These are phyloP conservation scores for Pseudomugil gertrudae DNA, from an alignment of 2,797 vertebrate species.

Conservation along the genomic window DNA sequence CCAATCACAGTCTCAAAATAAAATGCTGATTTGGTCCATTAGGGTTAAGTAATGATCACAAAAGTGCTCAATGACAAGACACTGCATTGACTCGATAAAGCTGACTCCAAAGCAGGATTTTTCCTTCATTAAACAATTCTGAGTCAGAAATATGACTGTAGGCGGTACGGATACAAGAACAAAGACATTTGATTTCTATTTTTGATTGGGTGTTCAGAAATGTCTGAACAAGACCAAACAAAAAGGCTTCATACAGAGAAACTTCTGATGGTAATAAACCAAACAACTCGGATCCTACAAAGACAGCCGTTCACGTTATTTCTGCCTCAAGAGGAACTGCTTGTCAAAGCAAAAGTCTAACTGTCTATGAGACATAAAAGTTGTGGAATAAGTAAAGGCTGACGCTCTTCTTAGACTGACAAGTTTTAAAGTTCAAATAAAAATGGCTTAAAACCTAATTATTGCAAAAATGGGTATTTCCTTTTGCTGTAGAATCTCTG, in stretches of 20 bases:
- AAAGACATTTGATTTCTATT: not conserved
- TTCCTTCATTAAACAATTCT: slow-evolving; percentile 12
- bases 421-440: not conserved
- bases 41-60: slow-evolving; percentile 34
- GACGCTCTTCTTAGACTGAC: not conserved
- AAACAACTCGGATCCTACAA: no score
- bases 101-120: slow-evolving; percentile 13
- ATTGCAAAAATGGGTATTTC: slow-evolving; percentile 47
- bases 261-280: no score
- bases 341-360: not conserved
- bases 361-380: not conserved
- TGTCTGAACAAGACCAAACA: not conserved
- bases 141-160: not conserved
- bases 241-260: no score
- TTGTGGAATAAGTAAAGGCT: not conserved
- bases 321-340: not conserved
- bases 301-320: not conserved
- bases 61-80: slow-evolving; percentile 29
- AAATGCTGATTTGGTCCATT: slow-evolving; percentile 71
- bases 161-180: not conserved
- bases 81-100: slow-evolving; percentile 4
- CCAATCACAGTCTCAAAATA: slow-evolving; percentile 26
- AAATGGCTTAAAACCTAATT: slow-evolving; percentile 14
- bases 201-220: not conserved
- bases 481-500: slow-evolving; percentile 4